A percentile compares a stretch with the other conserved stretches of the same genome.
These are phyloP conservation scores for Cotesia typhae DNA, from an alignment of 1,140 invertebrate genomes.

Conservation along the genomic window DNA sequence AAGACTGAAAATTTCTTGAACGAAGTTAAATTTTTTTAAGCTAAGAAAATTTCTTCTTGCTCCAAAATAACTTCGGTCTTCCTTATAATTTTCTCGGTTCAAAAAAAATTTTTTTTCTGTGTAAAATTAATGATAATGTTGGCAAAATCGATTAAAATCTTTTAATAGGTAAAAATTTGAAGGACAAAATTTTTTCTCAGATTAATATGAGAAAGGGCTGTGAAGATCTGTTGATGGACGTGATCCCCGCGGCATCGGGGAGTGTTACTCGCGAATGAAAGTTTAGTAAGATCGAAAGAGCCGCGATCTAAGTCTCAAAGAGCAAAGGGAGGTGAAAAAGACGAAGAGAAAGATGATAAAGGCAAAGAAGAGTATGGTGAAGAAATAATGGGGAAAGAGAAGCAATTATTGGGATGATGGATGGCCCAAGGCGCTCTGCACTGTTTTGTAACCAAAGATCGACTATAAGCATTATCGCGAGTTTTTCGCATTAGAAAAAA, in stretches of 20 bases:
- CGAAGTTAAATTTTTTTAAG: no score
- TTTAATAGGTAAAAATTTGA: no score
- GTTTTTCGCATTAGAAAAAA: slow-evolving; percentile 35
- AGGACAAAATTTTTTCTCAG: no score
- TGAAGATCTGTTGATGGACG: neutral
- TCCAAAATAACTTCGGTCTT: no score
- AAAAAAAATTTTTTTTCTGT: no score
- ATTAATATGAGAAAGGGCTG: neutral
- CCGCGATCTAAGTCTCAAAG: neutral
- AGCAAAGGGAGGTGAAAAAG: no score
- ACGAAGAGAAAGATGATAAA: neutral
- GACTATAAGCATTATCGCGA: slow-evolving; percentile 8
- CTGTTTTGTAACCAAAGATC: slow-evolving; percentile 56
- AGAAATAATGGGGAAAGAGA: slow-evolving; percentile 58
- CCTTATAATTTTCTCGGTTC: no score
- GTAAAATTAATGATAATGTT: no score
- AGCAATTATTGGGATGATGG: slow-evolving; percentile 66
- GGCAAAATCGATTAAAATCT: no score
- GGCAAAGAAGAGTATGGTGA: slow-evolving; percentile 32
- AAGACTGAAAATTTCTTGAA: no score
- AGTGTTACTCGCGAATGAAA: slow-evolving; percentile 23
- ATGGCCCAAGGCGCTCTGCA: slow-evolving; percentile 58
- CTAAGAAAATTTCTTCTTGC: no score
- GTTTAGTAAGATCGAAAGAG: neutral
- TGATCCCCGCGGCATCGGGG: slow-evolving; percentile 22